Percentiles rank a stretch among this genome's conserved stretches.
These are phyloP conservation scores for Ernsta delagoae DNA, from an alignment of 2,888 invertebrate genomes.

Conservation along the genomic window DNA sequence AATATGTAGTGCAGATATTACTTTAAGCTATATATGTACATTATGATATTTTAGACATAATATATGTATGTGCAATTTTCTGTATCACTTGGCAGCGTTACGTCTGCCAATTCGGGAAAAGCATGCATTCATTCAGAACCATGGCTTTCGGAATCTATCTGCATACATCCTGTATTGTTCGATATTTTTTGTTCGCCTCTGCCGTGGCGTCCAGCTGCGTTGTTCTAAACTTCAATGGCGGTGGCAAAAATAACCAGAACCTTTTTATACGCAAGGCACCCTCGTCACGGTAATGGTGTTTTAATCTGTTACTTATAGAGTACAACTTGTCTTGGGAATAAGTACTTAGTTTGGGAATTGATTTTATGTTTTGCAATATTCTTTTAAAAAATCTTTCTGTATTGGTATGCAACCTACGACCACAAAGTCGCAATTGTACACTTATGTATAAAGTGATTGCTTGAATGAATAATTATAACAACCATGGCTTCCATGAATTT, in stretches of 20 bases:
- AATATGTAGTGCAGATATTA: neutral
- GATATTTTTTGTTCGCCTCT: constrained; percentile 38
- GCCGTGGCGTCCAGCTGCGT: constrained; percentile 41
- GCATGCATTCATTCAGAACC: constrained; percentile 15
- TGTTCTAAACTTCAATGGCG: constrained; percentile 45
- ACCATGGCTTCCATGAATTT: too few species aligned
- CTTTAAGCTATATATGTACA: neutral
- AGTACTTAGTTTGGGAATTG: constrained; percentile 26
- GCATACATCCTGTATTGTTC: constrained; percentile 42
- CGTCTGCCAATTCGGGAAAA: constrained; percentile 2
- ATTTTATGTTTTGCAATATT: constrained; percentile 2
- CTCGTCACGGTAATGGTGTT: constrained; percentile 37
- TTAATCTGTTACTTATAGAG: constrained; percentile 36
- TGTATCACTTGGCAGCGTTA: constrained; percentile 10
- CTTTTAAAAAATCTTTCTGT: too few species aligned
- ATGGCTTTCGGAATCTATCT: constrained; percentile 30
- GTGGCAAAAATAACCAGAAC: constrained; percentile 43
- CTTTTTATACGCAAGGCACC: constrained; percentile 39
- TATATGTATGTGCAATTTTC: neutral
- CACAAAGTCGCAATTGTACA: too few species aligned
- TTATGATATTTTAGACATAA: neutral
- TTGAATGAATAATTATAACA: too few species aligned
- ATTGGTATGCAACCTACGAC: too few species aligned
- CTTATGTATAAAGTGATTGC: too few species aligned
- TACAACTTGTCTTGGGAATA: constrained; percentile 31